Conservation (phyloP, 2,113 vertebrate genomes). For the Terrapene triunguis region DNA sequence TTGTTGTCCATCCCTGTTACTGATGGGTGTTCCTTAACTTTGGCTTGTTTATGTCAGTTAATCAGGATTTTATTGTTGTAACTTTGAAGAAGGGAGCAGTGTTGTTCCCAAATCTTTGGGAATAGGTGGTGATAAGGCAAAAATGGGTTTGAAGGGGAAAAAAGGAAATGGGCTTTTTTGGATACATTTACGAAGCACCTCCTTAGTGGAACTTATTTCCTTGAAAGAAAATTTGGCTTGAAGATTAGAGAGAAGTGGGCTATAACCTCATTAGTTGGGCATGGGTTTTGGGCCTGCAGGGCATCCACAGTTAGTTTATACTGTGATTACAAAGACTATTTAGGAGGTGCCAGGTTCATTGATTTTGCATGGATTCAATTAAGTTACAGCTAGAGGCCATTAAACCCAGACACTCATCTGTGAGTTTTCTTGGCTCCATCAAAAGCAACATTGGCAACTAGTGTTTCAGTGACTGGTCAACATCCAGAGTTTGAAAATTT, state of each 20-base stretch:
- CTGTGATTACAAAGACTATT: background rate
- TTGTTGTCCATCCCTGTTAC: background rate
- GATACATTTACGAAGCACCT: accelerated
- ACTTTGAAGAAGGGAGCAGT: background rate
- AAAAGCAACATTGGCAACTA: background rate
- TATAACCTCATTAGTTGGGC: background rate
- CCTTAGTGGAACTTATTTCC: background rate
- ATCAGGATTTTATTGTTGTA: background rate
- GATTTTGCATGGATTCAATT: background rate
- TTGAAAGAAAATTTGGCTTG: background rate
- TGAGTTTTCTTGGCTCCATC: background rate
- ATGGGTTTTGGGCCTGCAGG: background rate
- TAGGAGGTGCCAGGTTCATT: background rate
- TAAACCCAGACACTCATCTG: background rate
- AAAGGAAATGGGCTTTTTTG: background rate
- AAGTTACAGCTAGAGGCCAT: background rate
- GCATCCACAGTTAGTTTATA: background rate
- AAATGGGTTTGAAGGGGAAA: background rate
- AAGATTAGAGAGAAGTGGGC: background rate
- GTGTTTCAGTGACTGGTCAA: background rate
- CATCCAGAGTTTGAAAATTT: background rate
- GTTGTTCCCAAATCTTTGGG: background rate
- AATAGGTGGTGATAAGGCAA: background rate
- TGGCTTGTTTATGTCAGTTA: background rate
- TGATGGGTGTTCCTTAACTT: background rate